These are phyloP conservation scores for Parelbella ahira DNA, from an alignment of 2,888 invertebrate genomes.

Conservation along the genomic window DNA sequence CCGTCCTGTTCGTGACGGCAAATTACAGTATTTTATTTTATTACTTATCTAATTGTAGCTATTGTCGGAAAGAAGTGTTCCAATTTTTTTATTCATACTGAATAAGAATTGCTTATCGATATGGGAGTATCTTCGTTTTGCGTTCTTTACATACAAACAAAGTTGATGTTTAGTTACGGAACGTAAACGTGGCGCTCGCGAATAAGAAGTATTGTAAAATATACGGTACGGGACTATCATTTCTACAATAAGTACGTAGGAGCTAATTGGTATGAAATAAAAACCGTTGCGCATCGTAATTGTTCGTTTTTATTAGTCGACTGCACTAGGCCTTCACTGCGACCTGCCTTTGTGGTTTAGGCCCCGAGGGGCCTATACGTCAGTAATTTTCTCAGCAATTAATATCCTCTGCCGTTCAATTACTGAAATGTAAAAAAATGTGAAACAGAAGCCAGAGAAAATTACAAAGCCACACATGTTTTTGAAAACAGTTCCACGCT, in stretches of 20 bases:
- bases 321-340: conserved; percentile 43
- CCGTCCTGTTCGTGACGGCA: conserved; percentile 59
- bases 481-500: conserved; percentile 49
- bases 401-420: conserved; percentile 65
- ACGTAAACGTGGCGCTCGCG: too few relatives aligned
- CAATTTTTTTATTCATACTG: conserved; percentile 2
- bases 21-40: conserved; percentile 75
- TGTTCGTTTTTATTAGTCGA: conserved; percentile 61
- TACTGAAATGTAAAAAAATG: conserved; percentile 67
- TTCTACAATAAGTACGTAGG: too few relatives aligned
- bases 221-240: too few relatives aligned
- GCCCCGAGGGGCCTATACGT: conserved; percentile 51
- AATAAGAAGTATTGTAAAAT: too few relatives aligned
- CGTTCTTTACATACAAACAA: conserved; percentile 25
- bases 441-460: conserved; percentile 59
- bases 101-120: conserved; percentile 21
- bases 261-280: conserved; percentile 59
- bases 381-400: conserved; percentile 75
- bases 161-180: too few relatives aligned
- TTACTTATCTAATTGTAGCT: conserved; percentile 74
- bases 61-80: conserved; percentile 57
- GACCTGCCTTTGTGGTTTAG: conserved; percentile 63
- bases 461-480: conserved; percentile 52
- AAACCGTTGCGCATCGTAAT: conserved; percentile 57
- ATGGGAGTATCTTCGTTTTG: conserved; percentile 21